Base-by-base conservation (phyloP, 1,140 invertebrate species). In the Druon quercuslanigerum region DNA sequence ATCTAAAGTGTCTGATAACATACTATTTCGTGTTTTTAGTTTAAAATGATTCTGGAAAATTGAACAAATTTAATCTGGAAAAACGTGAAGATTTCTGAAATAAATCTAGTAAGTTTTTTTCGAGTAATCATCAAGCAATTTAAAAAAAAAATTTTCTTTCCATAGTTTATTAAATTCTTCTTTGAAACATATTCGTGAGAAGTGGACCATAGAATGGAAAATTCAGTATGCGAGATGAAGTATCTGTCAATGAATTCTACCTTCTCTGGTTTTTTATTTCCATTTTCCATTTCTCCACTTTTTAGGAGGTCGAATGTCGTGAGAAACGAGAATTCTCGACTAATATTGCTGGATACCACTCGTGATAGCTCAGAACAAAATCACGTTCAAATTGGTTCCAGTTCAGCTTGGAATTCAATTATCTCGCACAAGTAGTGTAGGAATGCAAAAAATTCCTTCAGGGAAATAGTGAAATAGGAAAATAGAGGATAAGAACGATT, bases 381-480 rank as follows among this genome's bases (percentile, higher is more conserved):
- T 82, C 82, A 73, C 70, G 71, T 72, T 71, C 72, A 75, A 56
- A 84, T 83, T 83, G 83, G 75, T 54, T 19, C 17, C 56, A 78
- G 77, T 73, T 71, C 81, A 73, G 80, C 80, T 12, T 52, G 83
- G 83, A 84, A 84, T 84, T 84, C 82, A 80, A 83, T 84, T 84
- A 84, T 82, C 75, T 56, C 46, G 51, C 9, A 51, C 52, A 52
- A 74, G 77, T 51, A 72, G 60, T 16, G 1, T 50, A 40, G 12
- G 51, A 57, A 50, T 52, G n/a, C 71, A 75, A 52, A 50, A 66
- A 73, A 25, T 17, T 54, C 51, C 51, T 46, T 71, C 72, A 74
- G 20, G 25, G 4, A 20, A 60, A 13, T 20, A 33, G 19, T 0
- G 72, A 20, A 60, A 13, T 20, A 33, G 19, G 20, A 74, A 74